Percentiles rank a stretch among this genome's conserved stretches.
These are phyloP conservation scores for Agapornis roseicollis DNA, from an alignment of 2,113 vertebrate species.

Conservation along the genomic window DNA sequence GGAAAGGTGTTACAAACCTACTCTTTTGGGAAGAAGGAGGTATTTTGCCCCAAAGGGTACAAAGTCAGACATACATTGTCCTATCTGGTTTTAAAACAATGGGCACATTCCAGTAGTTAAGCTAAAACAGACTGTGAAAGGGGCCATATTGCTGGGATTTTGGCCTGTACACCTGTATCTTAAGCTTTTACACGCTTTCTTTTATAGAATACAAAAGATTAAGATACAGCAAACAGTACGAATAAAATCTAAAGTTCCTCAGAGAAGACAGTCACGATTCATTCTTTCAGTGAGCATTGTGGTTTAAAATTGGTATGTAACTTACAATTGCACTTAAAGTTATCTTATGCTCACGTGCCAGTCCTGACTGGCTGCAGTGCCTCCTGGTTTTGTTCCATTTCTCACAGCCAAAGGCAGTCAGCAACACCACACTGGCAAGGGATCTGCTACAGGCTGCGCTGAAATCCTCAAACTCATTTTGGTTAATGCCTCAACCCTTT, in stretches of 20 bases:
- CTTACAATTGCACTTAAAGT: neutral
- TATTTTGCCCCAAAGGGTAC: neutral
- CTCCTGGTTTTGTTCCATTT: neutral
- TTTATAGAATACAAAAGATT: neutral
- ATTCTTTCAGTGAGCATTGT: neutral
- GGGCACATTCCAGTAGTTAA: neutral
- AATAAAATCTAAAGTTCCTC: neutral
- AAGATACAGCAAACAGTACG: neutral
- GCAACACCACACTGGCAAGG: neutral
- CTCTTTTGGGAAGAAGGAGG: neutral
- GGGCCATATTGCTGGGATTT: neutral
- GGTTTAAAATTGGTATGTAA: neutral
- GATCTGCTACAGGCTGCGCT: neutral
- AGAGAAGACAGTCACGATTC: neutral
- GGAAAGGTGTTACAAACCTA: neutral
- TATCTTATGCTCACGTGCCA: neutral
- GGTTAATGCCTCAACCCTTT: neutral
- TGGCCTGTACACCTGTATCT: neutral
- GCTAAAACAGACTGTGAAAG: neutral
- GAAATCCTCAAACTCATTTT: neutral
- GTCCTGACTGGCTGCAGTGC: neutral
- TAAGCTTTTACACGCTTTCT: neutral
- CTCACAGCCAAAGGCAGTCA: neutral
- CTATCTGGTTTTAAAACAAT: neutral
- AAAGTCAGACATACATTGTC: neutral